Conservation (phyloP, 2,888 invertebrate genomes). For the Cephus pulcher region DNA sequence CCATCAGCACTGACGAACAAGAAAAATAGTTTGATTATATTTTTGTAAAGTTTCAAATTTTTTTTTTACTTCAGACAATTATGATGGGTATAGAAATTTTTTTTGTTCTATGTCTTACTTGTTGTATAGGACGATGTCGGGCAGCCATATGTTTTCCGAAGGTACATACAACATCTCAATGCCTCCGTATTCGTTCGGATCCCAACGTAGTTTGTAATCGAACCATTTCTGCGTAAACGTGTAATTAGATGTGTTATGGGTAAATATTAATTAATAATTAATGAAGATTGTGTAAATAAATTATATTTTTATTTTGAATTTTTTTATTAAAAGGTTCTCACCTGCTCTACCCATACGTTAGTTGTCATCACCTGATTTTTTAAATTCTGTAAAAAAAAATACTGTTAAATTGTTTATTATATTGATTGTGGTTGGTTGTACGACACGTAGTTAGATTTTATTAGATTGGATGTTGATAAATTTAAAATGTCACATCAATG, state of each 20-base stretch:
- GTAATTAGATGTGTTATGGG: slow-evolving; percentile 70
- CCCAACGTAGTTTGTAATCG: slow-evolving; percentile 91
- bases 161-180: slow-evolving; percentile 93
- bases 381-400: slow-evolving; percentile 71
- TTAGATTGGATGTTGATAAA: not conserved
- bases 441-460: not conserved
- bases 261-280: slow-evolving; percentile 72
- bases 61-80: not conserved
- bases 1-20: slow-evolving; percentile 53
- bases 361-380: slow-evolving; percentile 96
- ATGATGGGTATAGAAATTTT: not conserved
- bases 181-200: slow-evolving; percentile 91
- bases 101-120: too few species aligned
- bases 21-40: slow-evolving; percentile 12
- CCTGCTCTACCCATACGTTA: slow-evolving; percentile 94
- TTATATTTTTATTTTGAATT: not conserved
- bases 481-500: not conserved
- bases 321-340: slow-evolving; percentile 59
- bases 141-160: slow-evolving; percentile 96
- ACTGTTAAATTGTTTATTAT: not conserved
- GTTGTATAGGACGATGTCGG: slow-evolving; percentile 94
- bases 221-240: slow-evolving; percentile 81
- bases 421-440: not conserved
- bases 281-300: not conserved
- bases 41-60: not conserved